Conservation (phyloP, 2,797 vertebrate genomes). For the Urosaurus nigricauda region DNA sequence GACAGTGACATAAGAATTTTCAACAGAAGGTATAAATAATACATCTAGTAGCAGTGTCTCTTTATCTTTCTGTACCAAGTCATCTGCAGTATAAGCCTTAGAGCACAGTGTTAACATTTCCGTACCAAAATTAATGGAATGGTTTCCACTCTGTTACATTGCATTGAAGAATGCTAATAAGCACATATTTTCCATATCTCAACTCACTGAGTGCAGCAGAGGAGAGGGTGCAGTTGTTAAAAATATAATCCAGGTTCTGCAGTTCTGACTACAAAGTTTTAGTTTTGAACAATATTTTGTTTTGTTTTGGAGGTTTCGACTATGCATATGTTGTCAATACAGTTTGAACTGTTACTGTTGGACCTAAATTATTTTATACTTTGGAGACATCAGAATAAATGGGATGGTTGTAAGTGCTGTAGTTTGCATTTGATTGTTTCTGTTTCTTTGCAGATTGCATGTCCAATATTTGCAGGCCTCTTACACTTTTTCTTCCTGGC, state of each 20-base stretch:
- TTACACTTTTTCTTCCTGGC: slow-evolving; percentile 99
- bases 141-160: slow-evolving; percentile 43
- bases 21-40: slow-evolving; percentile 46
- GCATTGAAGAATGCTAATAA: not conserved
- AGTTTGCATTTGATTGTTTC: slow-evolving; percentile 57
- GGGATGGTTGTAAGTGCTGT: slow-evolving; percentile 35
- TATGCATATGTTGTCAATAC: not conserved
- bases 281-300: slow-evolving; percentile 3
- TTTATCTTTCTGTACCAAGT: slow-evolving; percentile 45
- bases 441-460: slow-evolving; percentile 88
- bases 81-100: slow-evolving; percentile 40
- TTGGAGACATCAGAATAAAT: not conserved
- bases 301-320: not conserved
- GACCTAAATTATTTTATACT: slow-evolving; percentile 19
- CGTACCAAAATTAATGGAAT: slow-evolving; percentile 43
- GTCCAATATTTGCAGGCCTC: slow-evolving; percentile 97
- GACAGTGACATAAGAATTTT: slow-evolving; percentile 30
- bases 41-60: slow-evolving; percentile 38
- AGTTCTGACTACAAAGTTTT: slow-evolving; percentile 37
- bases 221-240: slow-evolving; percentile 37
- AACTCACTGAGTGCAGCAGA: slow-evolving; percentile 2
- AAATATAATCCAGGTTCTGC: not conserved
- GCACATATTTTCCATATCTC: slow-evolving; percentile 34
- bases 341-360: not conserved
- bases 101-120: slow-evolving; percentile 19